Conservation (phyloP, 2,797 vertebrate genomes). For the Austrolebias charrua region DNA sequence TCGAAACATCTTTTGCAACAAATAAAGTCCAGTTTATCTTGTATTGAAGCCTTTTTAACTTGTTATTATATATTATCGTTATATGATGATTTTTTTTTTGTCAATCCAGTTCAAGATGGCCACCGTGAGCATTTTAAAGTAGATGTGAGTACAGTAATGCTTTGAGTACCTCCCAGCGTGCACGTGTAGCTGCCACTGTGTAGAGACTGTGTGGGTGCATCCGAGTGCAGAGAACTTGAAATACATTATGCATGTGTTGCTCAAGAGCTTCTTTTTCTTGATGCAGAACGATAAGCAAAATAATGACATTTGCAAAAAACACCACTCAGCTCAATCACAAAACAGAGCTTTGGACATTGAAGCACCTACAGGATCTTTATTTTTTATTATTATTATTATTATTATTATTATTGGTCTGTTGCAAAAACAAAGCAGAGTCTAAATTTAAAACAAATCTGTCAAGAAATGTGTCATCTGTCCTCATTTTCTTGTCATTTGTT, state of each 20-base stretch:
- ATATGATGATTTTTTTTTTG: no score
- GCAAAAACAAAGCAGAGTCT: slow-evolving; percentile 18
- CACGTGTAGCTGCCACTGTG: slow-evolving; percentile 39
- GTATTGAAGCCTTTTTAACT: no score
- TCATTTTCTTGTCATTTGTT: slow-evolving; percentile 64
- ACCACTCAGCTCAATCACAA: background rate
- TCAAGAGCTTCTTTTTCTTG: slow-evolving; percentile 25
- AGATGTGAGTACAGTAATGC: slow-evolving; percentile 32
- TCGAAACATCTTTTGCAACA: no score
- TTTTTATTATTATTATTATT: no score
- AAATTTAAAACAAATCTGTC: slow-evolving; percentile 49
- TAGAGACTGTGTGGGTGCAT: slow-evolving; percentile 45
- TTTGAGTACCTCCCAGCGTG: slow-evolving; percentile 30
- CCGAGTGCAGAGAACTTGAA: slow-evolving; percentile 41
- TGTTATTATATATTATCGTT: no score
- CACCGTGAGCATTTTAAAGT: slow-evolving; percentile 47
- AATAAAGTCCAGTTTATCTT: no score
- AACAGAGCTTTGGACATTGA: no score
- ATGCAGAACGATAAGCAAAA: slow-evolving; percentile 16
- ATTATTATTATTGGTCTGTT: slow-evolving; percentile 4
- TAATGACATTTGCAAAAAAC: slow-evolving; percentile 14
- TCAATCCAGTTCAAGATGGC: no score
- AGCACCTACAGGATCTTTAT: no score
- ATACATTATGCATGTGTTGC: slow-evolving; percentile 50
- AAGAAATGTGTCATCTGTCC: slow-evolving; percentile 70